A percentile compares a stretch with the other conserved stretches of the same genome.
phyloP scores from a whole-genome alignment of 92 coral and sea anemone genomes.

The Umimayanthus kanabou region DNA sequence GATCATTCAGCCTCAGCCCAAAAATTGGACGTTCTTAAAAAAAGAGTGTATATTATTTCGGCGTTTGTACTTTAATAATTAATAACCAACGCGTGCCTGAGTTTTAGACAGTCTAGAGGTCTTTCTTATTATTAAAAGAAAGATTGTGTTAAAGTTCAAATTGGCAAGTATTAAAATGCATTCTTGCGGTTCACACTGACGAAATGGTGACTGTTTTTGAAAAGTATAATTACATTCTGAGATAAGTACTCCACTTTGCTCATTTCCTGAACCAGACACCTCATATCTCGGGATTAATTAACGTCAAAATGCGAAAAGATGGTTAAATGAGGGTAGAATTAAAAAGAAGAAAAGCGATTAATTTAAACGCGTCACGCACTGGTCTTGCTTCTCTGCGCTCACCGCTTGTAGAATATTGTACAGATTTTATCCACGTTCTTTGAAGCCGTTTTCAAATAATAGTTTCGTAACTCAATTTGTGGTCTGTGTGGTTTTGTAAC shows the following conservation, averaged over 20 bases:
- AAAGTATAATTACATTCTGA: background rate
- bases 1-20: too few species aligned
- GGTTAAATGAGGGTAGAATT: background rate
- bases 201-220: too few species aligned
- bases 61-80: too few species aligned
- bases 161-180: too few species aligned
- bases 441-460: background rate
- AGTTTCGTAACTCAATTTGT: background rate
- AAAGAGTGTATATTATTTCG: too few species aligned
- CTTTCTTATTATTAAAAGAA: too few species aligned
- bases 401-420: background rate
- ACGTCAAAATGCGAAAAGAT: background rate
- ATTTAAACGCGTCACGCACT: conserved; percentile 13
- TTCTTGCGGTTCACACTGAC: too few species aligned
- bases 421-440: background rate
- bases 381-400: background rate
- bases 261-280: background rate
- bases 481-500: conserved; percentile 26
- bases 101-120: too few species aligned
- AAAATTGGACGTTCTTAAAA: too few species aligned
- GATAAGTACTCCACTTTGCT: background rate
- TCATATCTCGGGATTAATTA: background rate
- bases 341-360: background rate
- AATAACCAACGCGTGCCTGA: too few species aligned
- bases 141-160: too few species aligned